A percentile compares a stretch with the other conserved stretches of the same genome.
phyloP scores from a whole-genome alignment of 2,797 vertebrate genomes.

The Neosilurus mollespiculum region DNA sequence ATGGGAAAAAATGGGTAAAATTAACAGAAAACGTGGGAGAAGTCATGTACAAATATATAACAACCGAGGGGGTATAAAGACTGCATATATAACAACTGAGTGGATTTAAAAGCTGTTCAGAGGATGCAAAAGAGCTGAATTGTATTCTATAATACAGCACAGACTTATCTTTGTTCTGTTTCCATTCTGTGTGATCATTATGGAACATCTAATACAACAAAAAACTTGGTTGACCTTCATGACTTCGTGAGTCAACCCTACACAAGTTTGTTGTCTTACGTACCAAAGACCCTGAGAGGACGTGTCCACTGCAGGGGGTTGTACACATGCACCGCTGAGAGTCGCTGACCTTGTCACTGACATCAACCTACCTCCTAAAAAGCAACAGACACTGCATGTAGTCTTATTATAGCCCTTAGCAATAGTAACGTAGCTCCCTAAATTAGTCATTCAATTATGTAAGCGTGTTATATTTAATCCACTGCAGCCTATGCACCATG shows the following conservation, averaged over 20 bases:
- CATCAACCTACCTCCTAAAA: constrained; percentile 41
- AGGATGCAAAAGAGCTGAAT: not conserved
- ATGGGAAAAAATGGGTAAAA: too few relatives aligned
- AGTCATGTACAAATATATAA: too few relatives aligned
- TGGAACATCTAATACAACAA: not conserved
- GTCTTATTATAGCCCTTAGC: constrained; percentile 40
- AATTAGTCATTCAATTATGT: constrained; percentile 40
- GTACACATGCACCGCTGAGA: constrained; percentile 19
- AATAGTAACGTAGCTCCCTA: constrained; percentile 30
- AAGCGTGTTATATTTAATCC: constrained; percentile 43
- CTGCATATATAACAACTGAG: not conserved
- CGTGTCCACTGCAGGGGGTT: not conserved
- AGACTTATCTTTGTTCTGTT: not conserved
- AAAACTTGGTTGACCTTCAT: not conserved
- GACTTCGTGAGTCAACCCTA: not conserved
- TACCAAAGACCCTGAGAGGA: not conserved
- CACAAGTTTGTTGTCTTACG: not conserved
- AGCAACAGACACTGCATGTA: constrained; percentile 36
- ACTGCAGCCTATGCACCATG: not conserved
- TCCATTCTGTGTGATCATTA: not conserved
- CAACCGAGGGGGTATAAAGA: too few relatives aligned
- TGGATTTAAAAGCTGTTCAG: not conserved
- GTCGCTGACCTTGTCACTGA: constrained; percentile 29
- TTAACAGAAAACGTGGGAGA: not conserved
- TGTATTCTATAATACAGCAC: too few relatives aligned